Conservation (phyloP, 1,140 invertebrate species). For the Zaprionus inermis region DNA sequence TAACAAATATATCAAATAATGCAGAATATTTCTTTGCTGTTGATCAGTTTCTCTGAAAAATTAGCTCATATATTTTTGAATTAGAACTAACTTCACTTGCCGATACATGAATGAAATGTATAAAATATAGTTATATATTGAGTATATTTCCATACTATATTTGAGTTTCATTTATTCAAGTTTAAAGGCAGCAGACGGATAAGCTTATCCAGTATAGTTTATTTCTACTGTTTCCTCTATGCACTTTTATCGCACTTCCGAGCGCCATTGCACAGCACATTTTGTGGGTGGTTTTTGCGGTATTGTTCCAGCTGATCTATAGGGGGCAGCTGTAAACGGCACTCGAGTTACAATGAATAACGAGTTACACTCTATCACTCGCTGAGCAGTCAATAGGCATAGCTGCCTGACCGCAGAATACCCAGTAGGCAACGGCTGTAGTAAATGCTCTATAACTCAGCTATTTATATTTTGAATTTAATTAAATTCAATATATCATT, state of each 20-base stretch:
- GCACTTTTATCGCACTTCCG: conserved; percentile 2
- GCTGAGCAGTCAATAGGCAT: not conserved
- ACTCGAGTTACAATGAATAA: not conserved
- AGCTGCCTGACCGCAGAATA: not conserved
- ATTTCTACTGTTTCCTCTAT: not conserved
- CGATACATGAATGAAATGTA: too few species aligned
- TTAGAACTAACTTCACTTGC: too few species aligned
- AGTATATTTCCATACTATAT: not conserved
- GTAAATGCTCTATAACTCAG: not conserved
- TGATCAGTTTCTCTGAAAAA: not conserved
- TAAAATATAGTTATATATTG: too few species aligned
- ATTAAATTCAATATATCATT: not conserved
- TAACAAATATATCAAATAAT: too few species aligned
- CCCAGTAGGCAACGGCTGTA: not conserved
- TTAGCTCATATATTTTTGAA: not conserved
- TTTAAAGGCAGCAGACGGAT: not conserved
- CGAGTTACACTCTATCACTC: not conserved
- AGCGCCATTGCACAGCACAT: not conserved
- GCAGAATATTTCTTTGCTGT: too few species aligned
- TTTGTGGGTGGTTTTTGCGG: conserved; percentile 5
- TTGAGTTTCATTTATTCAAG: not conserved
- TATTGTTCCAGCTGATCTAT: not conserved
- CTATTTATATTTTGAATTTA: not conserved
- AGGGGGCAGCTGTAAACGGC: not conserved
- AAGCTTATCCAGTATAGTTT: not conserved